phyloP scores from a whole-genome alignment of 2,888 invertebrate genomes.

The Pseudococcus jackbeardsleyi region DNA sequence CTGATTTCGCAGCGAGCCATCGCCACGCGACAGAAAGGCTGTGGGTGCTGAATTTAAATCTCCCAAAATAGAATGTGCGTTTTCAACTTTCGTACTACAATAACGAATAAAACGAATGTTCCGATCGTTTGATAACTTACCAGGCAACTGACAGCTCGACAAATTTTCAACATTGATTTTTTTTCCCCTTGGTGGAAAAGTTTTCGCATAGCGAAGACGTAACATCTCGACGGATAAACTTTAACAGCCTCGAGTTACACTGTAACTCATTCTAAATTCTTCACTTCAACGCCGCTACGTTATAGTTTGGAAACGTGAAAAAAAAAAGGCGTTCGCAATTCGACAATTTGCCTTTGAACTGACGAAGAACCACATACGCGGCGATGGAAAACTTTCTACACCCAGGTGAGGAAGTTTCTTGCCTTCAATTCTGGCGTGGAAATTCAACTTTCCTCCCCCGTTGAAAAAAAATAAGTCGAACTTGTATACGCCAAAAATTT shows the following conservation, averaged over 20 bases:
- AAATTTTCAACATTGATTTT: slow-evolving; percentile 13
- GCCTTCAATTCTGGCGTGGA: background rate
- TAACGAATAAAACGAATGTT: slow-evolving; percentile 13
- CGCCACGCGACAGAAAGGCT: background rate
- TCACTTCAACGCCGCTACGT: background rate
- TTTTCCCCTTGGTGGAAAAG: background rate
- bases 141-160: slow-evolving; percentile 41
- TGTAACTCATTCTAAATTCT: background rate
- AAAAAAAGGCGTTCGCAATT: background rate
- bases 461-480: too few relatives aligned
- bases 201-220: slow-evolving; percentile 2
- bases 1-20: background rate
- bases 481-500: too few relatives aligned
- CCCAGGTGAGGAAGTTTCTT: background rate
- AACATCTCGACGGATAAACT: slow-evolving; percentile 44
- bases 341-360: slow-evolving; percentile 31
- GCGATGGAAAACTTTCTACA: background rate
- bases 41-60: background rate
- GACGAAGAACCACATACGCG: background rate
- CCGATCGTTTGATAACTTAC: slow-evolving; percentile 8
- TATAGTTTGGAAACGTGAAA: background rate
- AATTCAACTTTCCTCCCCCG: too few relatives aligned
- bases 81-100: background rate
- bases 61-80: background rate
- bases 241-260: slow-evolving; percentile 12